phyloP scores from a whole-genome alignment of 2,113 vertebrate species.

The Pyxicephalus adspersus region DNA sequence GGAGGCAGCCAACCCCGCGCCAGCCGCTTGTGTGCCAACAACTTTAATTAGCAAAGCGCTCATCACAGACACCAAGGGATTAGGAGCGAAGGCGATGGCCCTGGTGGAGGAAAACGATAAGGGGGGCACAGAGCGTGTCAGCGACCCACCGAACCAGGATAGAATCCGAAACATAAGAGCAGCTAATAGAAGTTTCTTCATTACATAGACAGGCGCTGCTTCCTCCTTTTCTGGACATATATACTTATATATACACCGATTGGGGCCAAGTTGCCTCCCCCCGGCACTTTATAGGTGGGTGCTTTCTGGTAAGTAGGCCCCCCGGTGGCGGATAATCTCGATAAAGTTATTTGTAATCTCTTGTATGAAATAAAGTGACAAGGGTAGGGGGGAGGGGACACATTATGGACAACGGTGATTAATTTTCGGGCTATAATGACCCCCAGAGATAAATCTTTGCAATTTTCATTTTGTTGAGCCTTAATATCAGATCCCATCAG shows the following conservation, averaged over 20 bases:
- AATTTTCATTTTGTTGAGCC: constrained; percentile 97
- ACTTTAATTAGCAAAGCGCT: constrained; percentile 87
- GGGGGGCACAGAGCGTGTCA: too few species aligned
- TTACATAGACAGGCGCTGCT: too few species aligned
- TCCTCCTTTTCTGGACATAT: too few species aligned
- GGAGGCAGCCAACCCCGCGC: constrained; percentile 89
- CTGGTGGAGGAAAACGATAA: too few species aligned
- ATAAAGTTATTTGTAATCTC: constrained; percentile 81
- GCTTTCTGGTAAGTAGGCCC: not conserved
- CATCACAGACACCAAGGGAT: constrained; percentile 69
- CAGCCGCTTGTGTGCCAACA: constrained; percentile 82
- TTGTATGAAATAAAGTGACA: constrained; percentile 70
- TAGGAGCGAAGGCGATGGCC: too few species aligned
- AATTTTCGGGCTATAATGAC: constrained; percentile 85
- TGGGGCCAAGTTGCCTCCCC: too few species aligned
- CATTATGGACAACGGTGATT: constrained; percentile 80
- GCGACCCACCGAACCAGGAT: too few species aligned
- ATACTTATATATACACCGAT: too few species aligned
- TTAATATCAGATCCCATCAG: constrained; percentile 89
- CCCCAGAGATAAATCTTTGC: constrained; percentile 89
- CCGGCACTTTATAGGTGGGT: too few species aligned
- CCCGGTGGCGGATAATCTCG: constrained; percentile 72
- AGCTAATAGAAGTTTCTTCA: too few species aligned
- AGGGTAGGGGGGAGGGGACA: constrained; percentile 50
- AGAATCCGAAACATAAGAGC: too few species aligned